Conservation (phyloP, 2,113 vertebrate species). For the Prolemur simus region DNA sequence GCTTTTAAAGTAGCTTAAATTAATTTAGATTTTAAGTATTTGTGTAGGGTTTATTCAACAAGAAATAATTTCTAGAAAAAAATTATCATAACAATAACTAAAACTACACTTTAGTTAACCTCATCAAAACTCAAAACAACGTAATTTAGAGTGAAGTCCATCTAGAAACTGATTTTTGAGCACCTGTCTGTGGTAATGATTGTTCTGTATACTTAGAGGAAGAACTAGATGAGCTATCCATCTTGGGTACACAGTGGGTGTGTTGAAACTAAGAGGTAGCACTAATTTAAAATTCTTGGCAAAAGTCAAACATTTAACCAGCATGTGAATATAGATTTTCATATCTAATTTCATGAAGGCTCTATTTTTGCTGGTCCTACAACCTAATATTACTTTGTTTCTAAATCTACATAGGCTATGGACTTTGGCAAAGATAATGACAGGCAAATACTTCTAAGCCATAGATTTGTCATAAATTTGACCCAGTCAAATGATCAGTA, state of each 20-base stretch:
- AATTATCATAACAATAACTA: conserved; percentile 10
- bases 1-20: conserved; percentile 39
- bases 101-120: not conserved
- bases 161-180: not conserved
- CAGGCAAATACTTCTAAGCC: conserved; percentile 62
- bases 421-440: conserved; percentile 58
- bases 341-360: conserved; percentile 51
- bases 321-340: conserved; percentile 41
- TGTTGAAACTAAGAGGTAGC: conserved; percentile 38
- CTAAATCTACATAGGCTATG: conserved; percentile 25
- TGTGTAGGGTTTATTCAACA: not conserved
- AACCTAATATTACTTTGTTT: conserved; percentile 44
- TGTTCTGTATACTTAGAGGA: not conserved
- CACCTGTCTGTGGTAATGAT: not conserved
- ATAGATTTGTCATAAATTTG: conserved; percentile 33
- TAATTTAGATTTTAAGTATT: conserved; percentile 48
- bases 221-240: not conserved
- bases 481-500: conserved; percentile 19
- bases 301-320: conserved; percentile 3
- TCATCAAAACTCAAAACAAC: conserved; percentile 9
- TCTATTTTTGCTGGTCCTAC: not conserved
- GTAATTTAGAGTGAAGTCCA: conserved; percentile 9
- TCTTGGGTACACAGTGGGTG: not conserved
- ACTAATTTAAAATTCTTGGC: conserved; percentile 61
- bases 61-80: conserved; percentile 28